Evolutionary conservation across 2,888 invertebrate genomes (phyloP), one percentile per base, ranked within the genome.

Genomic region (Plagodis dolabraria): DNA sequence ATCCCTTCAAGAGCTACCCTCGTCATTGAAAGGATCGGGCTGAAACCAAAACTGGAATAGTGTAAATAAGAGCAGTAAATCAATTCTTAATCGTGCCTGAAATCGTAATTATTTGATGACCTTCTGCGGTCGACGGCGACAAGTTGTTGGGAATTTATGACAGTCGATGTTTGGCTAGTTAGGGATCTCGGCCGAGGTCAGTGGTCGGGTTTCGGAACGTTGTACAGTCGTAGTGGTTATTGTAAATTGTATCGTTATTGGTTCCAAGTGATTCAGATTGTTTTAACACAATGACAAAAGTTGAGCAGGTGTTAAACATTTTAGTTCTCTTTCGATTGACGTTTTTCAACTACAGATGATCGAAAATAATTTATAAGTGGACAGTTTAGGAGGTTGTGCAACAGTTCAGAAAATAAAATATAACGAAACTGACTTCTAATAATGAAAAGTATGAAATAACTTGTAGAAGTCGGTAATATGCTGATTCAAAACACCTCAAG

Each of bases 81-180:
- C 64, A 68, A 64, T 65, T 67, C 57, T 50, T 53, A 64, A 54
- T 60, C 60, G 57, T 49, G 63, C 57, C 58, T 45, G 45, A 60
- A 57, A 64, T 68, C 64, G 46, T 61, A 61, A 68, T 57, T 57
- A 64, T 66, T 68, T 65, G 64, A 68, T 65, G 64, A 58, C 63
- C 67, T 62, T 45, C 56, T 61, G 56, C 53, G 60, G 60, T 22
- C 57, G 51, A 45, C 47, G 51, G 56, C 50, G 65, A 60, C 63
- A 60, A 65, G 63, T 62, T 58, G 60, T 54, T 47, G 48, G 34
- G 38, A 42, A 65, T 65, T 61, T 60, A 68, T 63, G 57, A 48
- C 47, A n/a, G 62, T 50, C 52, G 59, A 57, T 44, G 43, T 36
- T 57, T 46, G 51, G 48, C 22, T 53, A 22, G 43, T 12, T 10